Percentiles rank a stretch among this genome's conserved stretches.
phyloP scores from a whole-genome alignment of 2,888 invertebrate genomes.

The Euphydryas editha region DNA sequence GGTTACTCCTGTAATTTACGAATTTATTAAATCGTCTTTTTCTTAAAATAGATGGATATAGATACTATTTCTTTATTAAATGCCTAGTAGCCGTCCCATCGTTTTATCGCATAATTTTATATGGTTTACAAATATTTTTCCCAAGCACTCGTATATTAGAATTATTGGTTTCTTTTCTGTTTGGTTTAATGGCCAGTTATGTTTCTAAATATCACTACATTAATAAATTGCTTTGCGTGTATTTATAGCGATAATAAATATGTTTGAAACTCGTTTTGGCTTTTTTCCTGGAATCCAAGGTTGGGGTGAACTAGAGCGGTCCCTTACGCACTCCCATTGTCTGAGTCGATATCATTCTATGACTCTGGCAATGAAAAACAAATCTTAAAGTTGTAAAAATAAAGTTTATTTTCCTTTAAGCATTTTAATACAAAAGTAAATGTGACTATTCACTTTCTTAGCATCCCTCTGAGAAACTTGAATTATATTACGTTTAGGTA shows the following conservation, averaged over 20 bases:
- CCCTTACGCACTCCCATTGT: conserved; percentile 49
- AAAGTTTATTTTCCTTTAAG: conserved; percentile 31
- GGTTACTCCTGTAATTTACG: not conserved
- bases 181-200: not conserved
- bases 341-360: conserved; percentile 45
- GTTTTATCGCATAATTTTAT: not conserved
- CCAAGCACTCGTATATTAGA: not conserved
- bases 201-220: conserved; percentile 9
- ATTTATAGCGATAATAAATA: conserved; percentile 5
- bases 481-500: not conserved
- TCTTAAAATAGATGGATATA: not conserved
- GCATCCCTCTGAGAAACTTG: not conserved
- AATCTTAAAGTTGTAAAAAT: conserved; percentile 31
- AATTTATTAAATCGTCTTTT: not conserved
- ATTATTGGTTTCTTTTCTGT: not conserved
- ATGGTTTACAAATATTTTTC: not conserved
- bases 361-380: conserved; percentile 38
- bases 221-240: conserved; percentile 18
- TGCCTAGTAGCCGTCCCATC: not conserved
- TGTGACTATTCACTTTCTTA: conserved; percentile 17
- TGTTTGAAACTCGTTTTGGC: conserved; percentile 28
- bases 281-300: conserved; percentile 51
- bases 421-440: conserved; percentile 16
- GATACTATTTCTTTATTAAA: not conserved
- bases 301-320: conserved; percentile 49